These are phyloP conservation scores for Tylochromis polylepis DNA, from an alignment of 2,113 vertebrate species.

Conservation along the genomic window DNA sequence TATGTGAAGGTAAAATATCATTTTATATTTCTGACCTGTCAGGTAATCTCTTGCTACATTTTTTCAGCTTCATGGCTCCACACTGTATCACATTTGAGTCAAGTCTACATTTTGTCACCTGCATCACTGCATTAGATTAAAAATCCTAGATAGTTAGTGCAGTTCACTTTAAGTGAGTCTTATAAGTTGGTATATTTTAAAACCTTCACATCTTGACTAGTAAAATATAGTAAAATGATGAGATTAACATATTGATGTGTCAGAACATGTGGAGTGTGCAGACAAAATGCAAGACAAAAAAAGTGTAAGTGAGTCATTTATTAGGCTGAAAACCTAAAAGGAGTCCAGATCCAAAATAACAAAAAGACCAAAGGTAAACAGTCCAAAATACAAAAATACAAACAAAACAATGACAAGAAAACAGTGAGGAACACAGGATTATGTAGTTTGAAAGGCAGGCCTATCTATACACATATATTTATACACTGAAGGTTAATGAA, in stretches of 20 bases:
- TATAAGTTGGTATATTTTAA: not conserved
- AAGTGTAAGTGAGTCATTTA: not conserved
- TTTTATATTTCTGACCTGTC: not conserved
- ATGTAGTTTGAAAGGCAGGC: not conserved
- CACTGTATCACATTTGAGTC: not conserved
- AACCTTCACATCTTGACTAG: not conserved
- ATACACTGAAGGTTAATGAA: not conserved
- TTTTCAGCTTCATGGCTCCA: not conserved
- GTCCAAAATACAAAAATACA: not conserved
- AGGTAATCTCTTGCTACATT: not conserved
- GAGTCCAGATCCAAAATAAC: not conserved
- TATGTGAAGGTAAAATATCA: not conserved
- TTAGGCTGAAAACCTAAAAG: not conserved
- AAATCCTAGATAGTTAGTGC: accelerated
- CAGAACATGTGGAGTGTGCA: not conserved
- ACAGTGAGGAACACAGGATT: not conserved
- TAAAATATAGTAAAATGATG: not conserved
- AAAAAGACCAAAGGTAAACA: not conserved
- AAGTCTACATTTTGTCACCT: not conserved
- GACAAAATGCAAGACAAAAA: not conserved
- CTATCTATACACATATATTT: not conserved
- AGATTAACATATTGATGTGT: not conserved
- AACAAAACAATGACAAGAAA: not conserved
- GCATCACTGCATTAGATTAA: not conserved
- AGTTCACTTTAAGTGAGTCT: no score